Percentiles rank a stretch among this genome's conserved stretches.
These are phyloP conservation scores for Siniperca knerii DNA, from an alignment of 2,113 vertebrate genomes.

Conservation along the genomic window DNA sequence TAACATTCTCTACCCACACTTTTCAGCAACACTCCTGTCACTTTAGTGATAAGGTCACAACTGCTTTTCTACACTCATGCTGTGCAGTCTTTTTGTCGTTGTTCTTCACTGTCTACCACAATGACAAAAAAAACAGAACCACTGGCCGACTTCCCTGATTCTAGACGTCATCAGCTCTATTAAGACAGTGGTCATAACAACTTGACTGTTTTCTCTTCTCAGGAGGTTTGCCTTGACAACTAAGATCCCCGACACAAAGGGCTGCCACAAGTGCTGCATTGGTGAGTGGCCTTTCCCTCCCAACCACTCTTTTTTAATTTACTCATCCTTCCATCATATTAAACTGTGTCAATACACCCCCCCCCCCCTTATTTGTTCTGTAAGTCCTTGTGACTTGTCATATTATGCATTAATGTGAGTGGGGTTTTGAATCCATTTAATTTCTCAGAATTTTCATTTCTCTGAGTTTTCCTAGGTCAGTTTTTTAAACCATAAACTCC, in stretches of 20 bases:
- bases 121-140: conserved; percentile 28
- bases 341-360: not conserved
- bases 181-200: conserved; percentile 30
- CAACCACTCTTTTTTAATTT: not conserved
- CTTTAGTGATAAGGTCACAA: not conserved
- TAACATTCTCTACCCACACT: not conserved
- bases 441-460: not conserved
- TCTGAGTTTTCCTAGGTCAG: too few species aligned
- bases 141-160: conserved; percentile 26
- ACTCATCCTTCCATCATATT: not conserved
- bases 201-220: conserved; percentile 71
- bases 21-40: not conserved
- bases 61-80: conserved; percentile 16
- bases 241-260: conserved; percentile 99
- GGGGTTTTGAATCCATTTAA: not conserved
- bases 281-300: conserved; percentile 84
- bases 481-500: not conserved
- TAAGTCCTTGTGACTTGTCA: not conserved
- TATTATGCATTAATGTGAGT: not conserved
- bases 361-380: not conserved
- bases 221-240: conserved; percentile 98
- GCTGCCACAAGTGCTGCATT: conserved; percentile 99
- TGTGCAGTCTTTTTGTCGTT: conserved; percentile 36
- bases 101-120: not conserved
- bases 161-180: conserved; percentile 50